Evolutionary conservation across 2,888 invertebrate genomes (phyloP), one percentile per base, ranked within the genome.

Genomic region (Zelleria hepariella): DNA sequence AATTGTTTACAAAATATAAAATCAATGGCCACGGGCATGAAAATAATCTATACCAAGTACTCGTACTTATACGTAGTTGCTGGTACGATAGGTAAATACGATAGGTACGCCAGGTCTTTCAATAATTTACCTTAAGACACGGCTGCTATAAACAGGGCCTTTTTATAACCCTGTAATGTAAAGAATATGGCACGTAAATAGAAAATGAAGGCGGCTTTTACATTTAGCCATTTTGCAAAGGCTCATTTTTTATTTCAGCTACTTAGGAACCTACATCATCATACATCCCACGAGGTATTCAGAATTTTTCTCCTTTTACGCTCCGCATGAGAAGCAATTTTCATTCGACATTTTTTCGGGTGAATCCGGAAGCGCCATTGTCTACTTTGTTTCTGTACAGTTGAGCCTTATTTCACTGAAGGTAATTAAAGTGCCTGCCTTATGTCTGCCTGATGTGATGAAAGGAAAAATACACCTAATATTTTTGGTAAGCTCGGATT

Each of bases 111-210:
- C 27, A 54, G n/a, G 20, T 26, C 26, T 24, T 54, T 54, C 24
- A 54, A 54, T 51, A 54, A 54, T 26, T 54, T 54, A 54, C 54
- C 26, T 54, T n/a, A 54, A 54, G 54, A 25, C 26, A 54, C 51
- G 23, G 18, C 54, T 10, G 23, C 26, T 26, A 25, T 25, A 54
- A 54, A 54, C 27, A 54, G 27, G 26, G 15, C 32, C 27, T 18
- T 54, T n/a, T 54, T 54, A 54, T 54, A 5, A 26, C 54, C 26
- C 54, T 18, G 27, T 54, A 54, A 54, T 54, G 25, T 54, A 54
- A 54, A 54, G 54, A 54, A 54, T 54, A 54, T 25, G 18, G 54
- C 54, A 54, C 54, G 54, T 26, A 26, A 54, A 54, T 54, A 54
- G 54, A 54, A 53, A 53, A 53, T 53, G 23, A 53, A 53, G 25